A percentile compares a stretch with the other conserved stretches of the same genome.
Evolutionary conservation across 37 sponge, comb jelly and placozoan species (phyloP).

Genomic region (Agelas oroides): DNA sequence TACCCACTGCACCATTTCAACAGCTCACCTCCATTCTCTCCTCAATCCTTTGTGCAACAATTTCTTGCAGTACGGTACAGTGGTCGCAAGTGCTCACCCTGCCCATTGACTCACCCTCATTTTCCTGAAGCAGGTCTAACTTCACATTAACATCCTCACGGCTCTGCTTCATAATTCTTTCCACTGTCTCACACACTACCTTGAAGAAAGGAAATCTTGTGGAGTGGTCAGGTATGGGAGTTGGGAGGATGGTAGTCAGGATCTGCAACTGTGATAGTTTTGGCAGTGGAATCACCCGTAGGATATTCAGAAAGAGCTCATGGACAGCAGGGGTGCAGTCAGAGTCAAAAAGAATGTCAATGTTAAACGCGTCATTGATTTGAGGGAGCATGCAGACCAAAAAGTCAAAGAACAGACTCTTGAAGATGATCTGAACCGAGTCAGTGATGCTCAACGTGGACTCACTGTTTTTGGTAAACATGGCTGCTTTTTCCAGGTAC

Average conservation of each 20-base stretch:
- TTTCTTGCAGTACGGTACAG: too few relatives aligned
- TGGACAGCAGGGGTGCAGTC: constrained; percentile 30
- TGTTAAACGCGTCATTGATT: constrained; percentile 69
- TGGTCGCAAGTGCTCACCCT: too few relatives aligned
- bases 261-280: constrained; percentile 58
- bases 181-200: constrained; percentile 42
- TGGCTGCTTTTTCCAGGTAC: constrained; percentile 72
- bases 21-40: too few relatives aligned
- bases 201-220: constrained; percentile 67
- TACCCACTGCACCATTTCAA: too few relatives aligned
- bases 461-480: constrained; percentile 58
- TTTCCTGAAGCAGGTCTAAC: constrained; percentile 9
- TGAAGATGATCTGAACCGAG: constrained; percentile 69
- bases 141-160: constrained; percentile 22
- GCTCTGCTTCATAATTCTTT: constrained; percentile 42
- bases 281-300: constrained; percentile 55
- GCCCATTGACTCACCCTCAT: background rate
- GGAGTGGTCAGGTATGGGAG: constrained; percentile 17
- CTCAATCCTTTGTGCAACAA: too few relatives aligned
- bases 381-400: constrained; percentile 75
- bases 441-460: constrained; percentile 82
- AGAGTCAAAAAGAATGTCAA: constrained; percentile 59
- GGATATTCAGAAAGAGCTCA: constrained; percentile 61
- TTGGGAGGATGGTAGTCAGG: constrained; percentile 20
- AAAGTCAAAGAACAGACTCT: constrained; percentile 75